Conservation (phyloP, 2,797 vertebrate genomes). For the Benthosema pterotum region DNA sequence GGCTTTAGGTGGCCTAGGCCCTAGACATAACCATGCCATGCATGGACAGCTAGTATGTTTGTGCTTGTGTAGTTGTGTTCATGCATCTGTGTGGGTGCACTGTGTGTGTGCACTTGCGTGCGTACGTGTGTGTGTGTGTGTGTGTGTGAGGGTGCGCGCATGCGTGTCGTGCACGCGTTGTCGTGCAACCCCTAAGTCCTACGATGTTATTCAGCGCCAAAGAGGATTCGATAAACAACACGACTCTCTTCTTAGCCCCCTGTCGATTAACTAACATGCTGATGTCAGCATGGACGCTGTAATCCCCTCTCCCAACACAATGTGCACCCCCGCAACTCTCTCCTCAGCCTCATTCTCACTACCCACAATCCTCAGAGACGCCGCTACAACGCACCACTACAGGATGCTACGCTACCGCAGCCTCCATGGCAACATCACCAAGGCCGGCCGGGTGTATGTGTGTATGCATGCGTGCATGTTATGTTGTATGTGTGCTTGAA, state of each 20-base stretch:
- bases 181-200: conserved; percentile 11
- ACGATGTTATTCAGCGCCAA: conserved; percentile 44
- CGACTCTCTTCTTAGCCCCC: conserved; percentile 9
- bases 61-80: too few relatives aligned
- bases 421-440: conserved; percentile 37
- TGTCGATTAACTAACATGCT: conserved; percentile 62
- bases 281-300: conserved; percentile 66
- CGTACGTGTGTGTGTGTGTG: neutral
- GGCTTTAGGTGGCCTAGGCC: too few relatives aligned
- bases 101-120: neutral
- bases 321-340: conserved; percentile 15
- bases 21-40: too few relatives aligned
- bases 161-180: conserved; percentile 13
- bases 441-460: neutral
- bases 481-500: neutral
- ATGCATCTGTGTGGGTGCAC: too few relatives aligned
- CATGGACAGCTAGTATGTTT: too few relatives aligned
- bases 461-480: neutral
- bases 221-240: conserved; percentile 57
- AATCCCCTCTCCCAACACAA: conserved; percentile 62
- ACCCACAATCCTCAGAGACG: conserved; percentile 38
- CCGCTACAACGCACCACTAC: conserved; percentile 36
- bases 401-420: conserved; percentile 56
- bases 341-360: conserved; percentile 14
- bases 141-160: conserved; percentile 1